phyloP scores from a whole-genome alignment of 2,888 invertebrate species.

The Mimachlamys varia region DNA sequence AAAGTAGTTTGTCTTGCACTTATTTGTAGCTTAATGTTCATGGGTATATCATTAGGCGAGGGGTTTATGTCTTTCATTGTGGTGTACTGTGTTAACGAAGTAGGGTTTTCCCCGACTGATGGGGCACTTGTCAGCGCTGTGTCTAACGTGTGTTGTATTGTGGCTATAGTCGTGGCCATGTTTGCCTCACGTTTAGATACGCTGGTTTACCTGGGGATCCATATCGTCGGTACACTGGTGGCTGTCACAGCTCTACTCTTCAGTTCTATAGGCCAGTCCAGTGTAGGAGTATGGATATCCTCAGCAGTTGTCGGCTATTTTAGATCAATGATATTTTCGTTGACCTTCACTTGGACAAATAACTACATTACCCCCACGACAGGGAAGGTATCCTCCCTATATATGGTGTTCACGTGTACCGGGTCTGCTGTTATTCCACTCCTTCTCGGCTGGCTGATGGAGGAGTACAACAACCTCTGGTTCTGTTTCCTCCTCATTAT shows the following conservation, averaged over 20 bases:
- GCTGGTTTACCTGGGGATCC: not conserved
- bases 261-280: not conserved
- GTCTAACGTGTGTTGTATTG: not conserved
- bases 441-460: not conserved
- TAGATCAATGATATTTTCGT: constrained; percentile 27
- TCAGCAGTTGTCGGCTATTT: not conserved
- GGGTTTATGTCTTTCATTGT: not conserved
- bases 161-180: not conserved
- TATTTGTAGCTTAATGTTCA: too few relatives aligned
- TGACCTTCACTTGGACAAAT: not conserved
- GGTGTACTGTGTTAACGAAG: not conserved
- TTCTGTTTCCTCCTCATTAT: not conserved
- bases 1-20: too few relatives aligned
- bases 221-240: not conserved
- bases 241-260: not conserved
- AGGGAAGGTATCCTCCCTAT: not conserved
- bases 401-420: not conserved
- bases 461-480: not conserved
- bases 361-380: not conserved
- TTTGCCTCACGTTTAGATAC: not conserved
- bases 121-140: not conserved
- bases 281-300: not conserved
- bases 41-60: too few relatives aligned
- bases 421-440: not conserved
- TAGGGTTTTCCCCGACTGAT: not conserved